Percentiles rank a stretch among this genome's conserved stretches.
Conservation (phyloP, 2,113 vertebrate genomes). For the Brachyistius frenatus region DNA sequence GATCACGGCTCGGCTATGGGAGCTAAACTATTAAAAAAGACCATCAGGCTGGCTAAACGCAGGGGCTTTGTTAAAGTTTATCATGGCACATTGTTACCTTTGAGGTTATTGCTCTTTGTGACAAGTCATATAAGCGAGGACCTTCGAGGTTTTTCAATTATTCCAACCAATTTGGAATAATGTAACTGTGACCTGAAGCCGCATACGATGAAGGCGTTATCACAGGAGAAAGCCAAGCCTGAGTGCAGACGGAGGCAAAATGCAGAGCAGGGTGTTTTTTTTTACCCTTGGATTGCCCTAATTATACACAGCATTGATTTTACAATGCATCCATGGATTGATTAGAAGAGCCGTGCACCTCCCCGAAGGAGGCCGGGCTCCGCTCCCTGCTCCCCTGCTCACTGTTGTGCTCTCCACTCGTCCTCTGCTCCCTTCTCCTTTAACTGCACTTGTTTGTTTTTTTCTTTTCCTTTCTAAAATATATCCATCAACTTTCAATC, state of each 20-base stretch:
- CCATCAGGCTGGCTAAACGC: conserved; percentile 49
- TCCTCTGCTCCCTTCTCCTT: conserved; percentile 29
- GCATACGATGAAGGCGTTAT: conserved; percentile 63
- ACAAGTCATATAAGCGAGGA: conserved; percentile 34
- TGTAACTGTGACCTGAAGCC: conserved; percentile 65
- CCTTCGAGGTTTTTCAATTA: conserved; percentile 69
- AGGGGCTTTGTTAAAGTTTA: conserved; percentile 31
- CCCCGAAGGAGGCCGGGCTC: conserved; percentile 83
- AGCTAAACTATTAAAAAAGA: conserved; percentile 49
- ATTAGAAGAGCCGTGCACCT: conserved; percentile 87
- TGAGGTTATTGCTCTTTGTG: conserved; percentile 46
- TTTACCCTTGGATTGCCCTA: conserved; percentile 95
- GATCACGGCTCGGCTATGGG: conserved; percentile 8
- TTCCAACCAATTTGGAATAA: conserved; percentile 68
- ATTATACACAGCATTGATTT: conserved; percentile 98
- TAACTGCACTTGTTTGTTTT: conserved; percentile 39
- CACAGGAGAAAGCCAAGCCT: conserved; percentile 64
- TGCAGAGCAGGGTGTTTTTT: conserved; percentile 81
- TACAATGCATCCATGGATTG: conserved; percentile 93
- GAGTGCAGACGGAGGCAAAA: conserved; percentile 79
- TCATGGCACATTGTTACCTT: conserved; percentile 44
- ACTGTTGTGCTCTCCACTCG: conserved; percentile 18
- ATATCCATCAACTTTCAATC: not conserved
- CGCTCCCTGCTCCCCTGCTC: conserved; percentile 37
- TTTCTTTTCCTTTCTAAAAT: conserved; percentile 14